A percentile compares a stretch with the other conserved stretches of the same genome.
Conservation (phyloP, 2,888 invertebrate species). For the Ormyrus pomaceus region DNA sequence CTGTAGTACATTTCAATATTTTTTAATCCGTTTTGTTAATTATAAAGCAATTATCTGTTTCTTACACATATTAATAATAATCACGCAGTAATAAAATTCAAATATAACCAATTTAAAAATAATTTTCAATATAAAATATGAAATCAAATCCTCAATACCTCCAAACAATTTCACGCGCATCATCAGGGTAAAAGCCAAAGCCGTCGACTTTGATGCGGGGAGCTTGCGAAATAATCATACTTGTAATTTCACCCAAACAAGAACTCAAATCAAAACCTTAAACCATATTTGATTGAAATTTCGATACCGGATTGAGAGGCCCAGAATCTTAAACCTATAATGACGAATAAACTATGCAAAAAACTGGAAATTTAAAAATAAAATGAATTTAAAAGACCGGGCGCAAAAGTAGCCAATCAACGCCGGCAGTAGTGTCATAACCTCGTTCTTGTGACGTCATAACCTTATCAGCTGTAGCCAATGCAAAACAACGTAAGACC, state of each 20-base stretch:
- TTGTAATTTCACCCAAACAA: background rate
- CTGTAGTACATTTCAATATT: background rate
- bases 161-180: constrained; percentile 60
- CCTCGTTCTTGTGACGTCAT: constrained; percentile 46
- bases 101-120: no score
- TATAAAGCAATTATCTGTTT: background rate
- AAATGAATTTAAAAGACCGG: constrained; percentile 37
- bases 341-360: background rate
- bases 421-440: constrained; percentile 20
- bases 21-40: background rate
- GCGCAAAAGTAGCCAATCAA: constrained; percentile 3
- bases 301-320: background rate
- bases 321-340: background rate
- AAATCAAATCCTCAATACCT: constrained; percentile 60
- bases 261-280: background rate
- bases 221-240: background rate
- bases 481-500: background rate
- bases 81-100: no score
- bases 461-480: constrained; percentile 42
- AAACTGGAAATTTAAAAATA: background rate
- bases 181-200: constrained; percentile 64
- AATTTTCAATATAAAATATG: no score
- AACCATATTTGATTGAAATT: background rate
- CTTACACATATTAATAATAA: background rate
- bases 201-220: constrained; percentile 63